Conservation (phyloP, 2,797 vertebrate species). For the Leuciscus waleckii region DNA sequence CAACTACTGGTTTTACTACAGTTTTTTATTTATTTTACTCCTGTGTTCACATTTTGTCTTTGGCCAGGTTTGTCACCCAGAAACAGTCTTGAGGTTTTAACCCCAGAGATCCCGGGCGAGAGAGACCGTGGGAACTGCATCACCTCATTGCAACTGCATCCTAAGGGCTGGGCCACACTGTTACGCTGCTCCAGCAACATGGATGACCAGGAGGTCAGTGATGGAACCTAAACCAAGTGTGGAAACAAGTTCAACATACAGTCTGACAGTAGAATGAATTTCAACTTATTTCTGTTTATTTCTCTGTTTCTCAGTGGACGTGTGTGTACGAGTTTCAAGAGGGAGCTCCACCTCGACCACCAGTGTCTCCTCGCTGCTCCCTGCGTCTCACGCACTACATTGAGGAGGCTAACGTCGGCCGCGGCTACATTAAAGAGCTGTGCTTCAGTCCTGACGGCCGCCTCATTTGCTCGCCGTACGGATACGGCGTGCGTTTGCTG, state of each 20-base stretch:
- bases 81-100: constrained; percentile 97
- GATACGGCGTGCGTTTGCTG: constrained; percentile 94
- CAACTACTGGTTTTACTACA: not conserved
- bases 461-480: constrained; percentile 97
- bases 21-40: not conserved
- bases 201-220: constrained; percentile 95
- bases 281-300: not conserved
- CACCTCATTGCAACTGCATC: constrained; percentile 96
- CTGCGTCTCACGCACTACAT: constrained; percentile 96
- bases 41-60: not conserved
- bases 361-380: constrained; percentile 91
- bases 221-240: not conserved
- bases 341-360: constrained; percentile 87
- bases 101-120: constrained; percentile 92
- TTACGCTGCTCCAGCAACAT: constrained; percentile 97
- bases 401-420: constrained; percentile 96
- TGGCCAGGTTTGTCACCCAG: constrained; percentile 88
- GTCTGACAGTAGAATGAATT: not conserved
- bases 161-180: constrained; percentile 96
- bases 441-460: constrained; percentile 98
- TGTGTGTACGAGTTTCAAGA: constrained; percentile 99
- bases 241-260: not conserved
- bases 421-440: constrained; percentile 97
- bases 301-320: constrained; percentile 85
- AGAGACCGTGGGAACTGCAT: constrained; percentile 97